phyloP scores from a whole-genome alignment of 2,888 invertebrate species.

The Iselma pallidipennis region DNA sequence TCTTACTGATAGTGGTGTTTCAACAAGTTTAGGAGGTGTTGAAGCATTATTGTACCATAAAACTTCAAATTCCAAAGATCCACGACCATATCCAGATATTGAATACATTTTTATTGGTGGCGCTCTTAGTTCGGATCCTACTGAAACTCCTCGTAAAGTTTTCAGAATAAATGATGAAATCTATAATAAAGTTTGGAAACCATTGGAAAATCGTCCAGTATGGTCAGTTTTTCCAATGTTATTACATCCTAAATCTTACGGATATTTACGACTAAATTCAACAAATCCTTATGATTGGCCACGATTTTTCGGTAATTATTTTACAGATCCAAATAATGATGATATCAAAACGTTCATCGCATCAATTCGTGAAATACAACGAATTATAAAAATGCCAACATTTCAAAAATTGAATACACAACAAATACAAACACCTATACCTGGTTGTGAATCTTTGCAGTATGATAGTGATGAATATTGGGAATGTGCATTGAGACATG shows the following conservation, averaged over 20 bases:
- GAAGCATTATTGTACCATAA: conserved; percentile 2
- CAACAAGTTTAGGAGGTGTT: not conserved
- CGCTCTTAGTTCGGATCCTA: not conserved
- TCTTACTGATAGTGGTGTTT: not conserved
- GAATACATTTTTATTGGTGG: not conserved
- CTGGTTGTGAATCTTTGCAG: conserved; percentile 55
- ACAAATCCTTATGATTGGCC: conserved; percentile 74
- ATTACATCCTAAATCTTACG: conserved; percentile 71
- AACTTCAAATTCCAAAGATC: conserved; percentile 33
- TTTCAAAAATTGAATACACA: conserved; percentile 56
- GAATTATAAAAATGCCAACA: conserved; percentile 55
- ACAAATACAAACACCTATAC: conserved; percentile 55
- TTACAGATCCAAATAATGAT: conserved; percentile 65
- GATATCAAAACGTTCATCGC: conserved; percentile 49
- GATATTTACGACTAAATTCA: conserved; percentile 67
- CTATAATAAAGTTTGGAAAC: conserved; percentile 61
- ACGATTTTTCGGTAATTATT: conserved; percentile 76
- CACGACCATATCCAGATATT: not conserved
- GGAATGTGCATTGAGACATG: conserved; percentile 55
- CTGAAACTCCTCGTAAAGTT: not conserved
- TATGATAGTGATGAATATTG: conserved; percentile 56
- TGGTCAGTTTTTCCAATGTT: conserved; percentile 47
- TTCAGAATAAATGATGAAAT: conserved; percentile 52
- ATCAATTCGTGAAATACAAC: conserved; percentile 58
- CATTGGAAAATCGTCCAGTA: conserved; percentile 55